phyloP scores from a whole-genome alignment of 1,140 invertebrate genomes.

The Galendromus occidentalis region DNA sequence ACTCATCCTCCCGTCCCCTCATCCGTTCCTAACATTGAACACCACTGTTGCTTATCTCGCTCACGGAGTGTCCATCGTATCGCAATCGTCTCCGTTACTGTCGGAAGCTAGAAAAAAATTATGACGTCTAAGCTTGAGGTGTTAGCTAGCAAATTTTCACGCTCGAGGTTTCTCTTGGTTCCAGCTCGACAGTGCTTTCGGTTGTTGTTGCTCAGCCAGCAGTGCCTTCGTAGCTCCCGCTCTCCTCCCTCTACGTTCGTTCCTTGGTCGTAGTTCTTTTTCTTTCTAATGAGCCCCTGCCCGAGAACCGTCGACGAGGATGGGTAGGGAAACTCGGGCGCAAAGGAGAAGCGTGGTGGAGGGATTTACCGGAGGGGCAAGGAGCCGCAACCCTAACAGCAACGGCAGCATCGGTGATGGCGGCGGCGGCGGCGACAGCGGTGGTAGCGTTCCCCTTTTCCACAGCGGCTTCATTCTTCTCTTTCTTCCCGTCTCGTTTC shows the following conservation, averaged over 20 bases:
- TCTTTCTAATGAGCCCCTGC: conserved; percentile 11
- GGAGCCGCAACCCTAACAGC: too few species aligned
- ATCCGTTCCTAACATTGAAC: background rate
- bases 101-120: too few species aligned
- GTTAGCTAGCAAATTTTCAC: background rate
- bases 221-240: background rate
- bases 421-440: too few species aligned
- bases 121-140: too few species aligned
- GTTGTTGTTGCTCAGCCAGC: background rate
- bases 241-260: background rate
- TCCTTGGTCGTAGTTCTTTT: conserved; percentile 2
- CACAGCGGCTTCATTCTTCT: background rate
- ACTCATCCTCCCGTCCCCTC: background rate
- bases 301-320: background rate
- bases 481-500: background rate
- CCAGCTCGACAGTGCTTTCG: background rate
- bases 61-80: background rate
- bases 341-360: too few species aligned
- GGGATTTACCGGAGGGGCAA: too few species aligned
- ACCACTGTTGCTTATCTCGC: background rate
- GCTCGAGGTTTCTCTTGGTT: background rate
- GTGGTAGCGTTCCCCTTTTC: background rate
- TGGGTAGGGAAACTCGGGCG: too few species aligned
- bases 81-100: too few species aligned
- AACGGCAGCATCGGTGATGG: too few species aligned